Conservation (phyloP, 2,113 vertebrate genomes). For the Colaptes auratus region DNA sequence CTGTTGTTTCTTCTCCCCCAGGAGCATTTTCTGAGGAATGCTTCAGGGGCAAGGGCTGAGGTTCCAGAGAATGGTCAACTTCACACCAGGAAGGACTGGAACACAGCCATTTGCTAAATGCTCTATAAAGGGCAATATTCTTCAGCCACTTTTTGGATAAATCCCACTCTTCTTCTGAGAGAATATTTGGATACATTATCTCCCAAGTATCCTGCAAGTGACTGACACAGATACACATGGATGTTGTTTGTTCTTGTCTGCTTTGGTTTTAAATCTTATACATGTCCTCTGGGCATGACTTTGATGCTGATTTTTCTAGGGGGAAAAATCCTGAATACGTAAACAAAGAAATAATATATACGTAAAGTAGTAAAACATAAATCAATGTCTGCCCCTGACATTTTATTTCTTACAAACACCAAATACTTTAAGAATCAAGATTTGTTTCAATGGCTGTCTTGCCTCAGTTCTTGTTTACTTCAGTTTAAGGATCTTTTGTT, state of each 20-base stretch:
- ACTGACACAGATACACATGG: conserved; percentile 70
- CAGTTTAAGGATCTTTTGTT: conserved; percentile 58
- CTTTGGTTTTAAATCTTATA: conserved; percentile 74
- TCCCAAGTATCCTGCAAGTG: conserved; percentile 27
- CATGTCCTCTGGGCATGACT: conserved; percentile 72
- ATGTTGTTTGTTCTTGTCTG: conserved; percentile 75
- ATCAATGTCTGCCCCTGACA: conserved; percentile 45
- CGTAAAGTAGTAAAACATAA: conserved; percentile 60
- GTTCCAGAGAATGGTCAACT: not conserved
- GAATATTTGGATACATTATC: conserved; percentile 44
- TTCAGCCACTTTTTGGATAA: conserved; percentile 11
- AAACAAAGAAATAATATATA: conserved; percentile 73
- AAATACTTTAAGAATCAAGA: conserved; percentile 54
- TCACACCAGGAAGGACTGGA: not conserved
- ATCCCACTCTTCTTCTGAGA: not conserved
- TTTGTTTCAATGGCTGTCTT: conserved; percentile 64
- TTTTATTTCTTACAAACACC: not conserved
- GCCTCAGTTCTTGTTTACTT: conserved; percentile 44
- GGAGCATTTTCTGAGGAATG: not conserved
- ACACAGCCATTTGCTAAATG: not conserved
- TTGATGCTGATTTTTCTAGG: conserved; percentile 71
- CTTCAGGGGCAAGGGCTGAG: not conserved
- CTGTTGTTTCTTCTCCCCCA: conserved; percentile 21
- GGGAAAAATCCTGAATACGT: conserved; percentile 20
- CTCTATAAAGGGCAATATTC: conserved; percentile 16